Evolutionary conservation across 2,113 vertebrate genomes (phyloP).

Genomic region (Cacatua alba): DNA sequence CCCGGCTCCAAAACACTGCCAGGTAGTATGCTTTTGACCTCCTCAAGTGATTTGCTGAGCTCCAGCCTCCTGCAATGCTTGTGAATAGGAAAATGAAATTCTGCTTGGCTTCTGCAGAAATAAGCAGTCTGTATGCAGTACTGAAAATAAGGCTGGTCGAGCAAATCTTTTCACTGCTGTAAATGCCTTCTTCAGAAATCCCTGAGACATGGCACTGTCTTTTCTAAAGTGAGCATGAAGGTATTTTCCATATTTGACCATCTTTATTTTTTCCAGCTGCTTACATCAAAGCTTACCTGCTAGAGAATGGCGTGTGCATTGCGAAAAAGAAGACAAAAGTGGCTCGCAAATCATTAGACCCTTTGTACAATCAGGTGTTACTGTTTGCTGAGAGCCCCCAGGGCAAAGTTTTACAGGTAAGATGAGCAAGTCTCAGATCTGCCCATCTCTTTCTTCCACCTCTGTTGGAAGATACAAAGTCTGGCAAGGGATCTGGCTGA

Average conservation of each 20-base stretch:
- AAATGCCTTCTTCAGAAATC: background rate
- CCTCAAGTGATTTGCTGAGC: background rate
- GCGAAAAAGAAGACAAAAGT: constrained; percentile 99
- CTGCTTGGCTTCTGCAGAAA: background rate
- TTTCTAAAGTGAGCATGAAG: background rate
- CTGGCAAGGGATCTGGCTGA: background rate
- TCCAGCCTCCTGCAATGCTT: background rate
- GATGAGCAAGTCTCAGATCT: background rate
- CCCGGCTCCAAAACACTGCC: constrained; percentile 94
- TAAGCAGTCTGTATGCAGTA: background rate
- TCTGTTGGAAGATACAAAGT: background rate
- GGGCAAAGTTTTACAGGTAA: constrained; percentile 97
- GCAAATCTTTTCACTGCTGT: background rate
- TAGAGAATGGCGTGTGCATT: constrained; percentile 93
- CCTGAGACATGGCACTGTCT: background rate
- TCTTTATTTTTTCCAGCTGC: constrained; percentile 81
- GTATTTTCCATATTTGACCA: background rate
- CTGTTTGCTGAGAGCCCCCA: constrained; percentile 94
- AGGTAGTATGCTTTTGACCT: constrained; percentile 75
- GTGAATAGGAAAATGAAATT: background rate
- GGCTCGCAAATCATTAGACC: constrained; percentile 93
- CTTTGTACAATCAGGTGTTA: constrained; percentile 97
- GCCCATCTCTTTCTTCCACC: background rate
- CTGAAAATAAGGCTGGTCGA: background rate
- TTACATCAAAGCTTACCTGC: constrained; percentile 97